Evolutionary conservation across 2,888 invertebrate species (phyloP), one percentile per base, ranked within the genome.

Genomic region (Morpho achilles): DNA sequence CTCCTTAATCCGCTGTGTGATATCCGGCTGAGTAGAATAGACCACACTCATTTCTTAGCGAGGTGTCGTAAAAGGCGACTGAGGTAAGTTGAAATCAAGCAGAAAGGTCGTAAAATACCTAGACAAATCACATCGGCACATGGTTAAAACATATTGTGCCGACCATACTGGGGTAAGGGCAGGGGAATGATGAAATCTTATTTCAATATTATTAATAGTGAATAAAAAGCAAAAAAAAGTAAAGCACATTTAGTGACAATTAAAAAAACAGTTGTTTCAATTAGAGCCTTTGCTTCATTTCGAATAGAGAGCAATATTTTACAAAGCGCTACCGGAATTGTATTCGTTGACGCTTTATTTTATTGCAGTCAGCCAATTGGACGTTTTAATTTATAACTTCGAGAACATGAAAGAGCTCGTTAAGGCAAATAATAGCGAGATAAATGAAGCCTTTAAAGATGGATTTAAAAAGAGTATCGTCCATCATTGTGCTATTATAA

Each of bases 351-450:
- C 10, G 39, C 41, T 48, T 44, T 42, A 45, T 59, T 44, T 56
- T 44, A 40, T 51, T 59, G 23, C 52, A 55, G 55, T 52, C 44
- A 56, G 55, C 44, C 51, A 56, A 52, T 49, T 55, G 46, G 51
- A 59, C 48, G 55, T 59, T 44, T 59, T 52, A 59, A 52, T 55
- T 59, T 59, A 59, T 44, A 56, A 59, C 40, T 52, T 58, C 46
- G 46, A 50, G 46, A 53, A 46, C 50, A 58, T 53, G 44, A 53
- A 54, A 50, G 53, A 50, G 50, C 49, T 48, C 23, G 50, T 46
- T 45, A 42, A 40, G 46, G 41, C 45, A 5, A 10, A 50, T 22
- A 42, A 50, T 50, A 10, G 32, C 49, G 46, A 45, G 45, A 45
- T 50, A 46, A 41, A 41, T 42, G 50, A 53, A 53, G 45, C 46